Percentiles rank a stretch among this genome's conserved stretches.
These are phyloP conservation scores for Brachyopa scutellaris DNA, from an alignment of 2,888 invertebrate genomes.

Conservation along the genomic window DNA sequence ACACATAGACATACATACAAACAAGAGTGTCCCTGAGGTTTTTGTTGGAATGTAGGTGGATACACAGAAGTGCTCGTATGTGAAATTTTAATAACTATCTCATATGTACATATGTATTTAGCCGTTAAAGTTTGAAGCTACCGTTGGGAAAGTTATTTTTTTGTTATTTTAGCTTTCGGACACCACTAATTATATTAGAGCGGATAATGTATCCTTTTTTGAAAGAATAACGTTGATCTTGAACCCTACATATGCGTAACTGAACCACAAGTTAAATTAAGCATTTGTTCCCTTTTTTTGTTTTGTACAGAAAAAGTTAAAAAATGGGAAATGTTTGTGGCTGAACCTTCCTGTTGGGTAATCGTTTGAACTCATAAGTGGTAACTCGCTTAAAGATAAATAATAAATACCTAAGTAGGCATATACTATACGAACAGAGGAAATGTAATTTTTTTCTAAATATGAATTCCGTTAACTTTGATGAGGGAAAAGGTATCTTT, in stretches of 20 bases:
- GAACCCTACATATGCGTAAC: background rate
- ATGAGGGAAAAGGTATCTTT: background rate
- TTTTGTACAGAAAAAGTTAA: too few relatives aligned
- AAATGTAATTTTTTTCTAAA: background rate
- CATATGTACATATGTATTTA: too few relatives aligned
- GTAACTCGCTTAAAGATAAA: conserved; percentile 32
- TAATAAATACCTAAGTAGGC: too few relatives aligned
- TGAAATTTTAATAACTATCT: conserved; percentile 7
- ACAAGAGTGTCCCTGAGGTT: background rate
- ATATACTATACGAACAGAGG: conserved; percentile 8
- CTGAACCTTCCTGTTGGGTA: background rate
- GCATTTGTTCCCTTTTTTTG: conserved; percentile 8
- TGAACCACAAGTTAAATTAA: background rate
- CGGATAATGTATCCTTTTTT: too few relatives aligned
- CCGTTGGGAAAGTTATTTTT: too few relatives aligned
- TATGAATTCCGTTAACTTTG: background rate
- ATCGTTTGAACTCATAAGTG: conserved; percentile 64
- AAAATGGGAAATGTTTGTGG: conserved; percentile 35
- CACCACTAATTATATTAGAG: too few relatives aligned
- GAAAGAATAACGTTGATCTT: conserved; percentile 21
- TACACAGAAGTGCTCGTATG: background rate
- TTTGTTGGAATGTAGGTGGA: background rate
- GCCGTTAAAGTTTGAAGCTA: too few relatives aligned
- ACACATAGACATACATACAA: background rate
- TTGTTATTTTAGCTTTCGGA: too few relatives aligned